phyloP scores from a whole-genome alignment of 2,888 invertebrate species.

The Dicycla oo region DNA sequence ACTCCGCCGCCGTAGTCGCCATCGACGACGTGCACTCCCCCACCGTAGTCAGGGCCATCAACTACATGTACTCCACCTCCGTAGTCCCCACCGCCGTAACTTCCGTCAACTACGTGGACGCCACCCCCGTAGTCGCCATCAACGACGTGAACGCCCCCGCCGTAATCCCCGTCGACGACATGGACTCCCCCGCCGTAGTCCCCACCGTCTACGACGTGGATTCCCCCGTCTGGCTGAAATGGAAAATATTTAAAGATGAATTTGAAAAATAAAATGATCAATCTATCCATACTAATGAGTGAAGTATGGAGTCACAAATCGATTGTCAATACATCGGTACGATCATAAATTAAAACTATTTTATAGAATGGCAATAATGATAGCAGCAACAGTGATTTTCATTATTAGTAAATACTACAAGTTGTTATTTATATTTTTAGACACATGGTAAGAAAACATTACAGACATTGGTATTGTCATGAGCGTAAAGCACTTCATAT shows the following conservation, averaged over 20 bases:
- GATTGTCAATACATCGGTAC: not conserved
- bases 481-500: too few species aligned
- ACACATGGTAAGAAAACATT: too few species aligned
- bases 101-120: constrained; percentile 19
- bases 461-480: too few species aligned
- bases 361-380: not conserved
- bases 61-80: constrained; percentile 60
- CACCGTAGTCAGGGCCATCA: constrained; percentile 41
- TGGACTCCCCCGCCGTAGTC: constrained; percentile 7
- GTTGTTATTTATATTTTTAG: too few species aligned
- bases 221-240: constrained; percentile 37
- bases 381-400: not conserved
- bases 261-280: not conserved
- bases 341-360: not conserved
- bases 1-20: constrained; percentile 53
- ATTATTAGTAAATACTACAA: not conserved
- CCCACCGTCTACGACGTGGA: constrained; percentile 29
- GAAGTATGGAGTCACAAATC: not conserved
- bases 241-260: not conserved
- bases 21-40: constrained; percentile 55
- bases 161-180: not conserved
- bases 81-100: constrained; percentile 6
- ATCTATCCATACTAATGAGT: not conserved
- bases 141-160: not conserved
- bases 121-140: constrained; percentile 22